Base-by-base conservation (phyloP, 2,888 invertebrate species). In the Epinotia bilunana region DNA sequence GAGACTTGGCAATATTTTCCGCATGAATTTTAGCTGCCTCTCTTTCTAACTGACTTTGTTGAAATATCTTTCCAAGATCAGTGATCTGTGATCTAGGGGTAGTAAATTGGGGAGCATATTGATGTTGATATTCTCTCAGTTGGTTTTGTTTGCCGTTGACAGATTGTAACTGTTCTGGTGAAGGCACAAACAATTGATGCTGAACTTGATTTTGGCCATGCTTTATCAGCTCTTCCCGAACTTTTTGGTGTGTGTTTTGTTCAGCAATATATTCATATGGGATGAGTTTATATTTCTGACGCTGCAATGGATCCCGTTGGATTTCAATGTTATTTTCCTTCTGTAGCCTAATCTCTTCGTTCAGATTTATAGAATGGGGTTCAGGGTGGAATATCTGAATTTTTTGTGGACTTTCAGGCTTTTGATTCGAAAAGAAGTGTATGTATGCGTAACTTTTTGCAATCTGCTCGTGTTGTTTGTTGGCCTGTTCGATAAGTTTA, bases 41-140 rank as follows among this genome's bases (percentile, higher is more conserved):
- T 71, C 86, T 88, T 55, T 84, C 85, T 58, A 86, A 78, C 28
- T 84, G 84, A 71, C 81, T 80, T 18, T 79, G 80, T 11, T 78
- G 78, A 18, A 81, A 65, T 23, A 88, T 78, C n/a, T 85, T 87
- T 75, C 88, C 87, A 9, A 90, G 79, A 78, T 88, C 88, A 70
- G 81, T 82, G 0, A 84, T 84, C n/a, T n/a, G n/a, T n/a, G n/a
- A n/a, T 76, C 84, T 87, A 61, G 83, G 83, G 13, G 84, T 83
- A 63, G 86, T 88, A 78, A 90, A 87, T 77, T 88, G 86, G 0
- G 86, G 76, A 73, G 88, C 79, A 77, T 88, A 79, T 86, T 90
- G 83, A 3, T 87, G 72, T 55, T 85, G 82, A 13, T 79, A 78
- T 12, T 78, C 78, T 23, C 77, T 77, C 64, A 20, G 20, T 11